Evolutionary conservation across 2,888 invertebrate genomes (phyloP).

Genomic region (Eristalis tenax): DNA sequence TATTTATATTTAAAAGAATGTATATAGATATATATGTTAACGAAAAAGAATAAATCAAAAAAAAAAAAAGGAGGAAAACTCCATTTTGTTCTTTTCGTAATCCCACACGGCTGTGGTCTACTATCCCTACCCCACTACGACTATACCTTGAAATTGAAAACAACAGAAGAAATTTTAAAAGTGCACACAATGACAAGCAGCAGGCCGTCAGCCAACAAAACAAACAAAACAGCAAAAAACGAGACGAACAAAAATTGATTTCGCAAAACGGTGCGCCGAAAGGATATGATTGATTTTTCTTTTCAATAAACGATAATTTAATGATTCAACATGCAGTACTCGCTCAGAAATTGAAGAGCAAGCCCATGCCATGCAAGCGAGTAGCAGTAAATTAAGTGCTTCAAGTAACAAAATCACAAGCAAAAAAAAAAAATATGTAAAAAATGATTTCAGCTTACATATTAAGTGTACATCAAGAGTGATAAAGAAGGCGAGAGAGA

Average conservation of each 20-base stretch:
- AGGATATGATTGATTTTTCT: conserved; percentile 11
- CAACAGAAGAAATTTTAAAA: conserved; percentile 4
- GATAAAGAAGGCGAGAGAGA: conserved; percentile 41
- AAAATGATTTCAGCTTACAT: background rate
- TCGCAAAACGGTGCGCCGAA: conserved; percentile 10
- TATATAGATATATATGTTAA: background rate
- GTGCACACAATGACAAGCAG: conserved; percentile 46
- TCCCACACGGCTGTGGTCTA: too few relatives aligned
- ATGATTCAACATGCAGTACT: conserved; percentile 6
- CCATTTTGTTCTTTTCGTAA: too few relatives aligned
- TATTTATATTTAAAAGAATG: background rate
- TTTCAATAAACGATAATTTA: conserved; percentile 10
- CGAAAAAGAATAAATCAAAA: background rate
- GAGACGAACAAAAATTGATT: background rate
- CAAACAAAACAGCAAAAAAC: conserved; percentile 9
- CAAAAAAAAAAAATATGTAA: background rate
- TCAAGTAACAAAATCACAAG: background rate
- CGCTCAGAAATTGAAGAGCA: background rate
- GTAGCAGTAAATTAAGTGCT: conserved; percentile 1
- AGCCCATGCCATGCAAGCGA: background rate
- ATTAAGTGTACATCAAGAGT: background rate
- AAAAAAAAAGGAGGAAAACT: background rate
- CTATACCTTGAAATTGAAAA: background rate
- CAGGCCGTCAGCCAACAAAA: background rate
- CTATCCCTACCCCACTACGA: background rate